Evolutionary conservation across 2,113 vertebrate genomes (phyloP).

Genomic region (Galbula dea): DNA sequence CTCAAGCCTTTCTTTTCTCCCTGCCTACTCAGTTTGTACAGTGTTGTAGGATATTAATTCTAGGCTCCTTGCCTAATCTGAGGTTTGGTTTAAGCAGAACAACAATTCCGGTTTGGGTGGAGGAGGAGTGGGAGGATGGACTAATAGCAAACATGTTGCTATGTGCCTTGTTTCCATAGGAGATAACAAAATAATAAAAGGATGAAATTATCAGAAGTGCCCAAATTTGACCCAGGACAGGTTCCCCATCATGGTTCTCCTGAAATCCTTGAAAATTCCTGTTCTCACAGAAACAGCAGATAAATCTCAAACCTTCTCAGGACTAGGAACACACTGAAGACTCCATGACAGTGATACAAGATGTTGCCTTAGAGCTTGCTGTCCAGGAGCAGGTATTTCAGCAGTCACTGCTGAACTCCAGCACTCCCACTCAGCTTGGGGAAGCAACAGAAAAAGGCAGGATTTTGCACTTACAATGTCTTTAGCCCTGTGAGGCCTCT

Average conservation of each 20-base stretch:
- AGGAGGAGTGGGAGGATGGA: background rate
- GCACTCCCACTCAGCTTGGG: background rate
- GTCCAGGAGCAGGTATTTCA: background rate
- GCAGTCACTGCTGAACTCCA: background rate
- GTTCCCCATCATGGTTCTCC: background rate
- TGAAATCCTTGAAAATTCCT: background rate
- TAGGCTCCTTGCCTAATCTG: background rate
- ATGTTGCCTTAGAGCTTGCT: background rate
- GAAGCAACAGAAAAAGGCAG: background rate
- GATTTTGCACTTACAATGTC: constrained; percentile 83
- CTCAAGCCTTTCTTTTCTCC: background rate
- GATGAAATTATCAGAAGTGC: background rate
- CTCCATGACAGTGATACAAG: background rate
- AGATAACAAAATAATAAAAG: background rate
- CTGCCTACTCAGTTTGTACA: background rate
- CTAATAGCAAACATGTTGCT: background rate
- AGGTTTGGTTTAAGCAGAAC: background rate
- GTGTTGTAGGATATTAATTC: background rate
- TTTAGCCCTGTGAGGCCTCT: constrained; percentile 86
- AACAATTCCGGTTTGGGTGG: background rate
- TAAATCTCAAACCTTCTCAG: background rate
- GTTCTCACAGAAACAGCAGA: background rate
- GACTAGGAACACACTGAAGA: background rate
- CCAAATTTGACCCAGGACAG: background rate
- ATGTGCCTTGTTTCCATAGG: background rate